A percentile compares a stretch with the other conserved stretches of the same genome.
Evolutionary conservation across 2,797 vertebrate species (phyloP).

Genomic region (Lagorchestes hirsutus): DNA sequence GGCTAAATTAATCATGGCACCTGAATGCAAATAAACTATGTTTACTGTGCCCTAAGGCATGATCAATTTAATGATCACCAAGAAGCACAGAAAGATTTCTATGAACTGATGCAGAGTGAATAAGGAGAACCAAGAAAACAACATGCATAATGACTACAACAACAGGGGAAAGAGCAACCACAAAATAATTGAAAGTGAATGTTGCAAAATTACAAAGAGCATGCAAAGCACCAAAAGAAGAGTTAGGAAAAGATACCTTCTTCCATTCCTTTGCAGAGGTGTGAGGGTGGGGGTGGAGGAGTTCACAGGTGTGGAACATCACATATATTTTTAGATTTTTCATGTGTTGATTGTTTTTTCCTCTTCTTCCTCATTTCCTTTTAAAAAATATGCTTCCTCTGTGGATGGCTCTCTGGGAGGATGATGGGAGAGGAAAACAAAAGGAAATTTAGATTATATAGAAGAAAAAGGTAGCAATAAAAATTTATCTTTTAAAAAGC

Average conservation of each 20-base stretch:
- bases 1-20: not conserved
- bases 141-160: not conserved
- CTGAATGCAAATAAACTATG: not conserved
- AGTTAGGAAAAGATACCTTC: not conserved
- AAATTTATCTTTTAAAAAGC: not conserved
- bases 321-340: not conserved
- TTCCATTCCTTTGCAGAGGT: not conserved
- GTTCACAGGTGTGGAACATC: not conserved
- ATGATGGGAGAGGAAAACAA: not conserved
- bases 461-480: not conserved
- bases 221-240: not conserved
- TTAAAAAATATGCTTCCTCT: not conserved
- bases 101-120: not conserved
- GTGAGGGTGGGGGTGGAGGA: not conserved
- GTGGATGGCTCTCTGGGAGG: not conserved
- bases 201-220: not conserved
- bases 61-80: not conserved
- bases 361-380: not conserved
- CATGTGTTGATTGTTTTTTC: not conserved
- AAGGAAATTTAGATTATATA: not conserved
- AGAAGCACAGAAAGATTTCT: not conserved
- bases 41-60: not conserved
- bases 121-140: not conserved
- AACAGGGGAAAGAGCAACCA: not conserved
- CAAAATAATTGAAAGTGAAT: not conserved